phyloP scores from a whole-genome alignment of 2,113 vertebrate species.

The Silurus meridionalis region DNA sequence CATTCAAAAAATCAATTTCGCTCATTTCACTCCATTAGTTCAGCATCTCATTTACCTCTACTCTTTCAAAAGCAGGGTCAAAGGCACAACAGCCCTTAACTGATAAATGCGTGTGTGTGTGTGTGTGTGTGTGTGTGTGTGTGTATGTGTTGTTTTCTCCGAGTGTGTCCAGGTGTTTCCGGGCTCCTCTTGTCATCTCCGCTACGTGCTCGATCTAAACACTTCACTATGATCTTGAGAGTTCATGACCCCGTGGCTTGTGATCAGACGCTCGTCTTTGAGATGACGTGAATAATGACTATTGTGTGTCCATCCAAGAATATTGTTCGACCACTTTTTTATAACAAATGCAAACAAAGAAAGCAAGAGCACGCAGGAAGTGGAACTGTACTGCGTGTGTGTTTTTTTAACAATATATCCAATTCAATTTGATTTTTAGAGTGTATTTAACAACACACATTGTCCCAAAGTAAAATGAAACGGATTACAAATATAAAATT shows the following conservation, averaged over 20 bases:
- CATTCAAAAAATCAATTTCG: neutral
- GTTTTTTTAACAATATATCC: no score
- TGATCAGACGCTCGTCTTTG: neutral
- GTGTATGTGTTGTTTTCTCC: neutral
- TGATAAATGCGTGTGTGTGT: slow-evolving; percentile 26
- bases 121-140: neutral
- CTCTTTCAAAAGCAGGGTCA: slow-evolving; percentile 51
- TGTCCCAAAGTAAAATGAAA: no score
- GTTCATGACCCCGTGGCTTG: neutral
- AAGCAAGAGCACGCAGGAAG: neutral
- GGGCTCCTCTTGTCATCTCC: slow-evolving; percentile 32
- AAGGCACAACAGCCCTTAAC: slow-evolving; percentile 55
- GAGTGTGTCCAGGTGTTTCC: slow-evolving; percentile 27
- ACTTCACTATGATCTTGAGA: neutral
- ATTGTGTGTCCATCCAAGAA: neutral
- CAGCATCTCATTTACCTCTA: slow-evolving; percentile 42
- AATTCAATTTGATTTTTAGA: no score
- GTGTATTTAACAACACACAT: no score
- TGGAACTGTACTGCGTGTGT: no score
- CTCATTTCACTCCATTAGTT: slow-evolving; percentile 1
- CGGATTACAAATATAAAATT: no score
- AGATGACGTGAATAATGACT: neutral
- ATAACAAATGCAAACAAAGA: neutral
- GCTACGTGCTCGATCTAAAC: slow-evolving; percentile 11
- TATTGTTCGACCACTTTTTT: neutral